These are phyloP conservation scores for Esperia sulphurella DNA, from an alignment of 2,888 invertebrate species.

Conservation along the genomic window DNA sequence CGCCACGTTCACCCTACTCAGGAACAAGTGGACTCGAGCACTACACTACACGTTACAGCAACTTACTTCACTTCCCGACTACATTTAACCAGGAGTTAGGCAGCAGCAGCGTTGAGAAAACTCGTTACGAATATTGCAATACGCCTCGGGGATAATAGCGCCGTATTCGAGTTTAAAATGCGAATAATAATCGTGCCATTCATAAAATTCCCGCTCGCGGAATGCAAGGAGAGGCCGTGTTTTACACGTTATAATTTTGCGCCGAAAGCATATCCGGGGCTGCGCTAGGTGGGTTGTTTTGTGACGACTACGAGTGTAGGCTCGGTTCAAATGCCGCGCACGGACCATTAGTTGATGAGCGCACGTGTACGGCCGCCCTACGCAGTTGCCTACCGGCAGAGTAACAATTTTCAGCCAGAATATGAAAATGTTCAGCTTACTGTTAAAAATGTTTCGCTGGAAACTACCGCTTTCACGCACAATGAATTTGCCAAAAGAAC, in stretches of 20 bases:
- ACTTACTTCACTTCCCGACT: constrained; percentile 24
- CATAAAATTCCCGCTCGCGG: constrained; percentile 75
- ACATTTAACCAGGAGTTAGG: constrained; percentile 71
- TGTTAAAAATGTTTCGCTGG: constrained; percentile 61
- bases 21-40: constrained; percentile 45
- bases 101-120: constrained; percentile 70
- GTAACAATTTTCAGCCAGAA: constrained; percentile 74
- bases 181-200: constrained; percentile 77
- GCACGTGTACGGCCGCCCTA: constrained; percentile 67
- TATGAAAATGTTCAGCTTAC: constrained; percentile 69
- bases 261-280: constrained; percentile 70
- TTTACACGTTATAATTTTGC: constrained; percentile 78
- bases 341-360: constrained; percentile 80
- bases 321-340: constrained; percentile 78
- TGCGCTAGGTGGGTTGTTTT: constrained; percentile 62
- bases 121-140: constrained; percentile 78
- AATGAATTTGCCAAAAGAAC: constrained; percentile 64
- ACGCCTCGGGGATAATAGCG: constrained; percentile 73
- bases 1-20: constrained; percentile 40
- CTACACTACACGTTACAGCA: constrained; percentile 25
- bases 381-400: constrained; percentile 47
- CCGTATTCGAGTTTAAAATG: constrained; percentile 77
- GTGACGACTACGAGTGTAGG: constrained; percentile 70
- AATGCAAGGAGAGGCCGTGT: constrained; percentile 74
- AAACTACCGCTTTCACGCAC: constrained; percentile 73